Base-by-base conservation (phyloP, 1,140 invertebrate species). In the Drosophila ogumai region DNA sequence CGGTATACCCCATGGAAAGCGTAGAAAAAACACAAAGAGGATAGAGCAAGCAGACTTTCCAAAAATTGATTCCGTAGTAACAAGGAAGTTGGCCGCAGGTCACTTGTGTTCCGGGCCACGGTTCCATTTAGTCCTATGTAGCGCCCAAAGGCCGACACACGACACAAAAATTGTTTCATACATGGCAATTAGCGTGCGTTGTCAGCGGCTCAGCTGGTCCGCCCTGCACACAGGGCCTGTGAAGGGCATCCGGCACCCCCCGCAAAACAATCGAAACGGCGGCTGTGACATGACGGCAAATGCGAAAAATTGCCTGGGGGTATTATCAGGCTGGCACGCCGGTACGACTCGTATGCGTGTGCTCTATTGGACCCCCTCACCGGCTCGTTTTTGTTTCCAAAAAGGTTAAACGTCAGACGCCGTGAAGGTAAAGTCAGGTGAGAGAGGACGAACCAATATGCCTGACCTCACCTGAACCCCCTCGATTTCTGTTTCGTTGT, bases 161-260 rank as follows among this genome's bases (percentile, higher is more conserved):
- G 61, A 41, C 56, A 59, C 49, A 79, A 77, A 80, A 80, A 90
- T 74, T 64, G 34, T 54, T 46, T 69, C 84, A 69, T 78, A 72
- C 76, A 84, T 68, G 80, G 85, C 85, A 88, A 88, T 88, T 88
- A 88, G 76, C 67, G 60, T 74, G 73, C 41, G 66, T 50, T 76
- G 78, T 68, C 72, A 63, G 47, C 61, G 61, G 61, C 52, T 69
- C 63, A 69, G 61, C 46, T 49, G 10, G 60, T 28, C 12, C 31
- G 17, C 13, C 19, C 52, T 32, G 28, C 31, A 22, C 38, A 43
- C 28, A 32, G 19, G 31, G 36, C n/a, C 28, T 12, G 19, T 31
- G 15, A n/a, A 28, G 46, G 49, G 9, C 9, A 28, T 28, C 9
- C n/a, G 15, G 25, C 25, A 6, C 0, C 13, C 38, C 59, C 55